Evolutionary conservation across 2,888 invertebrate genomes (phyloP), one percentile per base, ranked within the genome.

Genomic region (Periphyllus acericola): DNA sequence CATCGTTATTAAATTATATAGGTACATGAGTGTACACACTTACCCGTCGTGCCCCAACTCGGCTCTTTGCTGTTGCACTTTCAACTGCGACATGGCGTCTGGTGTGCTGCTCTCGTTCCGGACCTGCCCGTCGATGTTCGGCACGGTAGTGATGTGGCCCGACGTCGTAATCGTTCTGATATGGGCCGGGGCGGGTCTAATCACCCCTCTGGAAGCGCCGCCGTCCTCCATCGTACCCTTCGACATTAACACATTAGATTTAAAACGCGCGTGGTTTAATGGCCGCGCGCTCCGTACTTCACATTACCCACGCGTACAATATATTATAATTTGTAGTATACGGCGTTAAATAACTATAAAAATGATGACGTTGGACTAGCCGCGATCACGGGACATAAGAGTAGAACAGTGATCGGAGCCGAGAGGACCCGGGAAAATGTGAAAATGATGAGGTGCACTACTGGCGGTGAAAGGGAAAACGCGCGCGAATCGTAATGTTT

Each of bases 101-200:
- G 80, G 29, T 8, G 80, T 86, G 71, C 29, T 68, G 71, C 46
- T 81, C 46, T 74, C 40, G 55, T 52, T 32, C 40, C 66, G 4
- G 36, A 21, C 34, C 68, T 66, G 80, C 9, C 60, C 72, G 8
- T 40, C 40, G 29, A 55, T 21, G 60, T 81, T 75, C 25, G 80
- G 81, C 36, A 81, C 81, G n/a, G 88, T 88, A 46, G 89, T 88
- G 19, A 89, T 89, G n/a, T 82, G 89, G 6, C 86, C 89, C 83
- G 83, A 76, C 81, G 89, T 87, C 74, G 87, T 85, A 34, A 89
- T 89, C 8, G 83, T 87, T 29, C 89, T 83, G 25, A 88, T 83
- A 32, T 78, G 88, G 19, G 84, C 87, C 0, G 85, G 82, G 40
- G 89, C 87, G 66, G 89, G 89, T 68, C 89, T 74, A 71, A 89